Evolutionary conservation across 2,113 vertebrate genomes (phyloP).

Genomic region (Eulacestoma nigropectus): DNA sequence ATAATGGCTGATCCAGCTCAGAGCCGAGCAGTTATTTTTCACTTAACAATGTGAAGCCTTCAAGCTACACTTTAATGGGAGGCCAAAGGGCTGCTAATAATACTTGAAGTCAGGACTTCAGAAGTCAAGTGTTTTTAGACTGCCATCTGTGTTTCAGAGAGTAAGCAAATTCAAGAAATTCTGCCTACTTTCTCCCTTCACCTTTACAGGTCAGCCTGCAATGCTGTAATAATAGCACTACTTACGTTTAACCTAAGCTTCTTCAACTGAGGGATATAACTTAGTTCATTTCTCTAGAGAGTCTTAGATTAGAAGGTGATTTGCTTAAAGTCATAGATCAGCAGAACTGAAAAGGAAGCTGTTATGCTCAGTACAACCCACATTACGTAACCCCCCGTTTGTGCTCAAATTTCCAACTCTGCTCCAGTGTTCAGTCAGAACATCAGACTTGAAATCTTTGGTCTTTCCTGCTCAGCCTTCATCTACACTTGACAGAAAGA

Average conservation of each 20-base stretch:
- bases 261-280: not conserved
- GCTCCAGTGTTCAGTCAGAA: not conserved
- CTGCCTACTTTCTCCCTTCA: not conserved
- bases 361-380: not conserved
- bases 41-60: not conserved
- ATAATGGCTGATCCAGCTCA: not conserved
- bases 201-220: not conserved
- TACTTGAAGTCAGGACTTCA: slow-evolving; percentile 12
- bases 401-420: not conserved
- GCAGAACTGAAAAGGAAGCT: not conserved
- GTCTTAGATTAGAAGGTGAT: not conserved
- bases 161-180: slow-evolving; percentile 5
- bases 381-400: not conserved
- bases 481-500: not conserved
- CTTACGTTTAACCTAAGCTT: not conserved
- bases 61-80: slow-evolving; percentile 5
- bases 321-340: slow-evolving; percentile 9
- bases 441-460: not conserved
- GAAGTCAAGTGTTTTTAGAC: slow-evolving; percentile 37
- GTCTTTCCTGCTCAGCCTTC: not conserved
- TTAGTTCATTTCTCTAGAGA: not conserved
- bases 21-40: not conserved
- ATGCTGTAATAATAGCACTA: not conserved
- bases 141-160: not conserved
- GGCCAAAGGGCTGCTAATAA: slow-evolving; percentile 33